Base-by-base conservation (phyloP, 2,113 vertebrate genomes). In the Mesembrinibis cayennensis region DNA sequence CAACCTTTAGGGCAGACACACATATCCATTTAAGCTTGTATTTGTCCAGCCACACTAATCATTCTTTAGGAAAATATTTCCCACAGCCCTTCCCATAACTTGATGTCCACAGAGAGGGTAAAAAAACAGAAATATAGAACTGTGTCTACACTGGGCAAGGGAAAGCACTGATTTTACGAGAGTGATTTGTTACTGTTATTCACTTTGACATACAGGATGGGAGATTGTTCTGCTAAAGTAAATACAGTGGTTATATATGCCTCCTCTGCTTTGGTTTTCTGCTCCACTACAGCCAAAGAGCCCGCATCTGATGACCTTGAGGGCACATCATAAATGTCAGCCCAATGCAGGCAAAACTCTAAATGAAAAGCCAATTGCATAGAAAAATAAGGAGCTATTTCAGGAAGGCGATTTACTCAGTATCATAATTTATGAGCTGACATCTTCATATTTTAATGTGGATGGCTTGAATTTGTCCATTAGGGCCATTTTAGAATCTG, bases 41-140 rank as follows among this genome's bases (percentile, higher is more conserved):
- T 97, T 96, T 97, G 77, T 94, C 89, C 96, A 93, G 94, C 63
- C 73, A 82, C 91, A 95, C 92, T 93, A 95, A 96, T 94, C 73
- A 97, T 88, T 85, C 93, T 82, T 84, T 94, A 96, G 77, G 89
- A 91, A 95, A 97, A 85, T 82, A 93, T 95, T 97, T 97, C 94
- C 93, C 94, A 95, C 95, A 97, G 93, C 49, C 82, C 92, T 94
- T 94, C 83, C 96, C 93, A 78, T 83, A 96, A 96, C 91, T 88
- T 93, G 93, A 95, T 4, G 50, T 96, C 95, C 92, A 72, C 38
- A 81, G 90, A 96, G 90, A 96, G 90, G 59, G 79, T 88, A 96
- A 95, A 94, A 90, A 74, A 93, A 52, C 94, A 97, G 71, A 80
- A 96, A 70, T 78, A 88, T 2, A 72, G 82, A 92, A 93, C 82